These are phyloP conservation scores for Toxostoma redivivum DNA, from an alignment of 2,113 vertebrate species.

Conservation along the genomic window DNA sequence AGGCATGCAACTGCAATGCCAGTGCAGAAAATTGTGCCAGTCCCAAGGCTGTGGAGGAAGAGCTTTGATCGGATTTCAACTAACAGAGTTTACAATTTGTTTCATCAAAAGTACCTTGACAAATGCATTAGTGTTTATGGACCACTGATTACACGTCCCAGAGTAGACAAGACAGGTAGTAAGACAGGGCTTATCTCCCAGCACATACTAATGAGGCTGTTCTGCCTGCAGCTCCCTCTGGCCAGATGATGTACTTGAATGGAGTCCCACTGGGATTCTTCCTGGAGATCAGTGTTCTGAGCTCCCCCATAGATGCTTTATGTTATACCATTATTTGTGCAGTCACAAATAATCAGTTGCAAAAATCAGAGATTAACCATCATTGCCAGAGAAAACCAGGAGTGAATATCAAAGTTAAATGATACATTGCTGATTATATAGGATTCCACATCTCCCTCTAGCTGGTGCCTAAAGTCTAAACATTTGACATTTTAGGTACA, in stretches of 20 bases:
- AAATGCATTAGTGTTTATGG: not conserved
- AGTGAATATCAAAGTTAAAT: not conserved
- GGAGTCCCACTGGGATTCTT: not conserved
- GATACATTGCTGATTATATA: not conserved
- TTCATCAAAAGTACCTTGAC: not conserved
- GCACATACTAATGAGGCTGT: not conserved
- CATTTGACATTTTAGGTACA: not conserved
- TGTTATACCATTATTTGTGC: not conserved
- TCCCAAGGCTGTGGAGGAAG: not conserved
- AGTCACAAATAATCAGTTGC: not conserved
- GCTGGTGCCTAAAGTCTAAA: not conserved
- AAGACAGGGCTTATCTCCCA: not conserved
- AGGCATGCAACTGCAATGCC: not conserved
- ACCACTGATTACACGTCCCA: not conserved
- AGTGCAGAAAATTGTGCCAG: not conserved
- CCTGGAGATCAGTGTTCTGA: not conserved
- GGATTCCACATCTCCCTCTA: not conserved
- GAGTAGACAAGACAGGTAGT: not conserved
- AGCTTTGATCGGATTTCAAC: not conserved
- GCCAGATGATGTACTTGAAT: not conserved
- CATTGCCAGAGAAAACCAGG: not conserved
- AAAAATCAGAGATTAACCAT: not conserved
- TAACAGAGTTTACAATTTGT: not conserved
- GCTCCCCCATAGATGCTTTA: no score
- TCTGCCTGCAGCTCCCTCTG: not conserved